A percentile compares a stretch with the other conserved stretches of the same genome.
Evolutionary conservation across 1,140 invertebrate species (phyloP).

Genomic region (Wiebesia pumilae): DNA sequence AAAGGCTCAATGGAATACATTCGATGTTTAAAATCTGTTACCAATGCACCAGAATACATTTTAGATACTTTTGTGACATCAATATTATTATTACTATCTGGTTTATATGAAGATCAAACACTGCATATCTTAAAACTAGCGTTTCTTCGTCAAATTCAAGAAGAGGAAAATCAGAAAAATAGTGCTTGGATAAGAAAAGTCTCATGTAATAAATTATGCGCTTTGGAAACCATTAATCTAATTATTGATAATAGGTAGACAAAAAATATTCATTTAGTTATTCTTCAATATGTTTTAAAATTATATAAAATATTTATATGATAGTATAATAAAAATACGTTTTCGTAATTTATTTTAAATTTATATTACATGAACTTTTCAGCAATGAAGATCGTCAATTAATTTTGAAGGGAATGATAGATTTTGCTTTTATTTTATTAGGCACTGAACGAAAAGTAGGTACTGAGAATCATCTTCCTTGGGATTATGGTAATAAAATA

Average conservation of each 20-base stretch:
- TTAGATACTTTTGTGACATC: conserved; percentile 77
- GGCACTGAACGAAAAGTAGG: conserved; percentile 63
- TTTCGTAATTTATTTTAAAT: not conserved
- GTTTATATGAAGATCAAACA: conserved; percentile 74
- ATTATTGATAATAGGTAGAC: conserved; percentile 75
- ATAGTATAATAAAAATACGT: not conserved
- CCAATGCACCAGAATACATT: conserved; percentile 73
- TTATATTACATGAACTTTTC: conserved; percentile 25
- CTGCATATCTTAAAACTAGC: conserved; percentile 74
- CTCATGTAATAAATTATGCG: conserved; percentile 62
- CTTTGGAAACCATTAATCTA: conserved; percentile 71
- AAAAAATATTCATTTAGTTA: conserved; percentile 8
- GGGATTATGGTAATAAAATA: conserved; percentile 73
- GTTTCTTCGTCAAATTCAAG: conserved; percentile 70
- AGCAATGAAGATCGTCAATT: conserved; percentile 76
- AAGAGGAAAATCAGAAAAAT: conserved; percentile 71
- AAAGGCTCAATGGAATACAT: conserved; percentile 75
- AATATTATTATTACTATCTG: conserved; percentile 73
- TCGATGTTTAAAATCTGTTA: conserved; percentile 73
- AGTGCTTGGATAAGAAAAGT: conserved; percentile 76
- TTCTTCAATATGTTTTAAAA: not conserved
- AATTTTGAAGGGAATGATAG: conserved; percentile 75
- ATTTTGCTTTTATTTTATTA: conserved; percentile 76
- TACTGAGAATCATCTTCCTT: conserved; percentile 61
- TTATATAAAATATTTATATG: not conserved